Evolutionary conservation across 2,113 vertebrate species (phyloP).

Genomic region (Thamnophis sirtalis): DNA sequence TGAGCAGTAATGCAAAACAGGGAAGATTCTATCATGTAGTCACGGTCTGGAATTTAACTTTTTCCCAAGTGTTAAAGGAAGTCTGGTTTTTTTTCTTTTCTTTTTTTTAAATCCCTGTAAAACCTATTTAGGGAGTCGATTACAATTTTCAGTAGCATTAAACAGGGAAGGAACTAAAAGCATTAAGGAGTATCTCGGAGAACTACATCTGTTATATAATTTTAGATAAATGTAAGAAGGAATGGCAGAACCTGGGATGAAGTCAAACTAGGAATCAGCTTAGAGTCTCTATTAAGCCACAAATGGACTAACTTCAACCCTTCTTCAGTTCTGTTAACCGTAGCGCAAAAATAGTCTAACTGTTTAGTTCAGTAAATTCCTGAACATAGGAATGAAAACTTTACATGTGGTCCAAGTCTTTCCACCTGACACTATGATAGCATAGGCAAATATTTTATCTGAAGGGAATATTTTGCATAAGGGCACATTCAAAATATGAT

Average conservation of each 20-base stretch:
- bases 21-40: not conserved
- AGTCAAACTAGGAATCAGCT: not conserved
- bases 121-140: not conserved
- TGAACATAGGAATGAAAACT: not conserved
- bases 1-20: not conserved
- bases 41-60: not conserved
- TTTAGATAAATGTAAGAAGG: not conserved
- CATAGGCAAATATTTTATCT: not conserved
- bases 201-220: not conserved
- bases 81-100: not conserved
- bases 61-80: not conserved
- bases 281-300: not conserved
- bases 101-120: not conserved
- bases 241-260: not conserved
- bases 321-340: not conserved
- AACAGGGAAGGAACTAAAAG: not conserved
- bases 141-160: not conserved
- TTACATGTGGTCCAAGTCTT: not conserved
- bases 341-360: not conserved
- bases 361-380: not conserved
- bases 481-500: not conserved
- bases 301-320: not conserved
- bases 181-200: not conserved
- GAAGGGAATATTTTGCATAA: not conserved
- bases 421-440: not conserved